Evolutionary conservation across 1,140 invertebrate genomes (phyloP), one percentile per base, ranked within the genome.

Genomic region (Drosophila kepulauana): DNA sequence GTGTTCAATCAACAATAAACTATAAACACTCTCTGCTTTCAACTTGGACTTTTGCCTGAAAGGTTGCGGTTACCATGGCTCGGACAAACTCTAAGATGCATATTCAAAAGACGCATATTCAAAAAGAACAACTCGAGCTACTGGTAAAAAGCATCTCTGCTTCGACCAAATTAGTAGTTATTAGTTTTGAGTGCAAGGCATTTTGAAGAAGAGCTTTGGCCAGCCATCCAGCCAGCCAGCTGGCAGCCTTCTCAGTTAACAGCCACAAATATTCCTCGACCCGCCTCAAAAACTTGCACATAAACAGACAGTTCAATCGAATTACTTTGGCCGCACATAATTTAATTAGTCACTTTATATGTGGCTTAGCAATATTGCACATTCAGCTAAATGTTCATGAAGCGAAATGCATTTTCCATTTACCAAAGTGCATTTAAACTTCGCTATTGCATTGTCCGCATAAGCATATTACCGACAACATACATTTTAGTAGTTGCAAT

Each of bases 1-100:
- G 85, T 89, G 85, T 89, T 89, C 85, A 89, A 89, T 89, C 85
- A 89, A 89, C 85, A 89, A 89, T 89, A 89, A 89, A 89, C 85
- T 89, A 86, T 89, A 88, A 88, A 88, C 85, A 88, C 85, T 88
- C 82, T 85, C 73, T 78, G 78, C 71, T 63, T 78, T 62, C 79
- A 86, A 82, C 74, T 84, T 85, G 82, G 79, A 82, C 76, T 87
- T 84, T 88, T 69, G 85, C 81, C 67, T 81, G 78, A 89, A 88
- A 88, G 81, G 70, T 85, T 88, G 85, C 75, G 84, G 84, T 88
- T 88, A 67, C 82, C 78, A 88, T 88, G 84, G 80, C 80, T 87
- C 64, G 75, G 62, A 66, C 63, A 64, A 71, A 46, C 71, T 66
- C 56, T 58, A 67, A 76, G 86, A 78, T 57, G 66, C 73, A 70